Evolutionary conservation across 2,113 vertebrate genomes (phyloP).

Genomic region (Junco hyemalis): DNA sequence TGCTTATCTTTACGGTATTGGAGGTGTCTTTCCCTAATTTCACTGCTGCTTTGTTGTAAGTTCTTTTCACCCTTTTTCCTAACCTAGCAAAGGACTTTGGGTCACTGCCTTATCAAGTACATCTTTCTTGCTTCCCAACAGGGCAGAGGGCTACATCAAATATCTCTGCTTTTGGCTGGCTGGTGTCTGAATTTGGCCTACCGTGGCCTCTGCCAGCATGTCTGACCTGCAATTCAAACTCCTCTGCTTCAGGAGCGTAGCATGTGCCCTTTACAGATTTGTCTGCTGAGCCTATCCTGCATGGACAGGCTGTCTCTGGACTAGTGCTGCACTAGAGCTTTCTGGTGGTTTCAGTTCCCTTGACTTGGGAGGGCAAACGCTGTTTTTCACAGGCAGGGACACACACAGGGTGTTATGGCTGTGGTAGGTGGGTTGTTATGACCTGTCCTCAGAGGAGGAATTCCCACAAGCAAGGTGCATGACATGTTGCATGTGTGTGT

Average conservation of each 20-base stretch:
- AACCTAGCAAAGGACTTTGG: neutral
- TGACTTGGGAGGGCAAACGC: neutral
- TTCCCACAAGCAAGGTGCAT: neutral
- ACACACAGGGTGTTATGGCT: neutral
- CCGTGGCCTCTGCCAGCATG: neutral
- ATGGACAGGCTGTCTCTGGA: neutral
- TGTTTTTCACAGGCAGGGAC: neutral
- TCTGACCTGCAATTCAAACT: conserved; percentile 5
- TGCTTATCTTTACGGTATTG: neutral
- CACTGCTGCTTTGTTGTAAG: neutral
- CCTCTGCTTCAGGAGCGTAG: neutral
- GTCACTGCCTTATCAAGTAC: neutral
- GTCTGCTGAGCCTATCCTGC: neutral
- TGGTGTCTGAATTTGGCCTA: neutral
- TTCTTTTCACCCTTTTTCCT: neutral
- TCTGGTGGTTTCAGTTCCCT: neutral
- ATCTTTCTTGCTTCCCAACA: neutral
- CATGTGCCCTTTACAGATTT: neutral
- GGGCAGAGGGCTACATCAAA: neutral
- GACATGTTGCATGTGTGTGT: rapidly evolving
- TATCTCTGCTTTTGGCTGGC: neutral
- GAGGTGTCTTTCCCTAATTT: neutral
- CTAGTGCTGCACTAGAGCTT: neutral
- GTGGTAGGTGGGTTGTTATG: rapidly evolving
- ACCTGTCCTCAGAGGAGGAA: neutral